These are phyloP conservation scores for Coregonus clupeaformis DNA, from an alignment of 2,113 vertebrate species.

Conservation along the genomic window DNA sequence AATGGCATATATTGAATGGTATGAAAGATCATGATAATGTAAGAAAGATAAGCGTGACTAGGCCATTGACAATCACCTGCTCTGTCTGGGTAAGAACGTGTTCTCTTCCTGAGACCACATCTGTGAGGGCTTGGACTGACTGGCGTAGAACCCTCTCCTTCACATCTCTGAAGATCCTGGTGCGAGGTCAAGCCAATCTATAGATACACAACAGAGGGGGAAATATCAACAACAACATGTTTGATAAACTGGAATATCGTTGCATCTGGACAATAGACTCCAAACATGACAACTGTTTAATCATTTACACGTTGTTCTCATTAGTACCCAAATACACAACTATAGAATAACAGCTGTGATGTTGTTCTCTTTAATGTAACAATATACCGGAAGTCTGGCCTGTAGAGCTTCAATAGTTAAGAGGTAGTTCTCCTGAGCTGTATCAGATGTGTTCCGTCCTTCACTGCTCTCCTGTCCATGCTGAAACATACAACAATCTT, in stretches of 20 bases:
- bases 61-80: slow-evolving; percentile 70
- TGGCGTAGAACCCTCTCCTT: slow-evolving; percentile 81
- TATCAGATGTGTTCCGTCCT: slow-evolving; percentile 41
- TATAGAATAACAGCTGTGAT: no score
- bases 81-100: slow-evolving; percentile 59
- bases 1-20: no score
- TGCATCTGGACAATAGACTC: no score
- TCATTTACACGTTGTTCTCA: no score
- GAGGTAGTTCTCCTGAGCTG: slow-evolving; percentile 69
- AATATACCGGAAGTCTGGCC: slow-evolving; percentile 82
- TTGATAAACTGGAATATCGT: no score
- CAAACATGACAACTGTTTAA: no score
- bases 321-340: no score
- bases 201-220: background rate
- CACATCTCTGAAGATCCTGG: slow-evolving; percentile 76
- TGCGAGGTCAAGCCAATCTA: slow-evolving; percentile 77
- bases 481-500: slow-evolving; percentile 42
- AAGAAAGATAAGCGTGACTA: background rate
- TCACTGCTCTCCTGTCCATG: slow-evolving; percentile 27
- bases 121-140: slow-evolving; percentile 75
- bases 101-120: slow-evolving; percentile 70
- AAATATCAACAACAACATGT: background rate
- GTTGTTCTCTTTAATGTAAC: no score
- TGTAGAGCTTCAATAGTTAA: slow-evolving; percentile 82
- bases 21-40: no score